These are phyloP conservation scores for Caprella mutica DNA, from an alignment of 2,888 invertebrate genomes.

Conservation along the genomic window DNA sequence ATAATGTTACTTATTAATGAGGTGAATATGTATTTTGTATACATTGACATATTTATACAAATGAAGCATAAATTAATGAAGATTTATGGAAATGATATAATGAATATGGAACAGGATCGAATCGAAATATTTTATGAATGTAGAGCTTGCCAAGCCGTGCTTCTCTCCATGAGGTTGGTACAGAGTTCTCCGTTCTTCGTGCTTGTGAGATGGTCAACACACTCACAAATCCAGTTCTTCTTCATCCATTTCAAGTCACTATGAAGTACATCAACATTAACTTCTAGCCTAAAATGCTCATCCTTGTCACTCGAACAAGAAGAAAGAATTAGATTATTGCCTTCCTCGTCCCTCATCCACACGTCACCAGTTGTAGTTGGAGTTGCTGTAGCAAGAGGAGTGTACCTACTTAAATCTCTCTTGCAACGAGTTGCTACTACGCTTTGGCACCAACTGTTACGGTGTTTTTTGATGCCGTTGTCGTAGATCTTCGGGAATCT, in stretches of 20 bases:
- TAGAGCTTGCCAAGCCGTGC: neutral
- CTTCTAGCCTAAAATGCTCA: too few species aligned
- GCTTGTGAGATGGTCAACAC: neutral
- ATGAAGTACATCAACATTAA: neutral
- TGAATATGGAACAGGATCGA: too few species aligned
- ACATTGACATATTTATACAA: too few species aligned
- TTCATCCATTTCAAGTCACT: constrained; percentile 1
- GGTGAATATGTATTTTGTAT: too few species aligned
- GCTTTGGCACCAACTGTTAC: neutral
- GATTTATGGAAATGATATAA: too few species aligned
- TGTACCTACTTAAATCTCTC: constrained; percentile 3
- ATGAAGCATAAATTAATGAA: too few species aligned
- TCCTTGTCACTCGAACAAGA: neutral
- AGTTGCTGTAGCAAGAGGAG: neutral
- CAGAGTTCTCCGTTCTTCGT: neutral
- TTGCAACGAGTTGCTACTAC: neutral
- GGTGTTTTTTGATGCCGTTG: neutral
- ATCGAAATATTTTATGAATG: too few species aligned
- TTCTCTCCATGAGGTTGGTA: neutral
- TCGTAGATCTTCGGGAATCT: constrained; percentile 4
- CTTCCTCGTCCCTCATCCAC: neutral
- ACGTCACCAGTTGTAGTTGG: neutral
- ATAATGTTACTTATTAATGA: too few species aligned
- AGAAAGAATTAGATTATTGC: neutral
- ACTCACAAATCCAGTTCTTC: neutral